phyloP scores from a whole-genome alignment of 2,888 invertebrate species.

The Hylaea fasciaria region DNA sequence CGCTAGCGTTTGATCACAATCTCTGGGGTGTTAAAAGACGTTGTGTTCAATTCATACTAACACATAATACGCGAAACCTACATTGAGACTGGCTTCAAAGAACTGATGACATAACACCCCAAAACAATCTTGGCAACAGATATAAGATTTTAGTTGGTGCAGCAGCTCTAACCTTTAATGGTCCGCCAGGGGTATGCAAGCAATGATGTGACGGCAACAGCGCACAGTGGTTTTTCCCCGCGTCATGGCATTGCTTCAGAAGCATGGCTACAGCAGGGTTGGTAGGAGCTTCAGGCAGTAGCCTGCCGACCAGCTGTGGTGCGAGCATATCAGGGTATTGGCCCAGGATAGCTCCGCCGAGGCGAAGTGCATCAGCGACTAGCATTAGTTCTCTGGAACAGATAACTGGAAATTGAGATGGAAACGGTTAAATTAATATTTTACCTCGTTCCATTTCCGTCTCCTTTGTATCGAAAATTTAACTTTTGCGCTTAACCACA shows the following conservation, averaged over 20 bases:
- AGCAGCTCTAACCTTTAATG: slow-evolving; percentile 90
- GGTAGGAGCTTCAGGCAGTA: slow-evolving; percentile 91
- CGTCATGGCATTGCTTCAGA: slow-evolving; percentile 94
- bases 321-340: slow-evolving; percentile 98
- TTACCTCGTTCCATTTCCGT: too few relatives aligned
- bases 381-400: slow-evolving; percentile 91
- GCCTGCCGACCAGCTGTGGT: slow-evolving; percentile 95
- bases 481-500: too few relatives aligned
- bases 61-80: too few relatives aligned
- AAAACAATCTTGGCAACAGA: too few relatives aligned
- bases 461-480: too few relatives aligned
- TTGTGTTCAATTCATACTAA: too few relatives aligned
- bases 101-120: too few relatives aligned
- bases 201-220: slow-evolving; percentile 97
- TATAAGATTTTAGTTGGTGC: too few relatives aligned
- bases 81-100: too few relatives aligned
- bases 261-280: slow-evolving; percentile 93
- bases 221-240: slow-evolving; percentile 95
- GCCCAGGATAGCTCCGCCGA: slow-evolving; percentile 97
- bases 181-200: slow-evolving; percentile 99
- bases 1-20: too few relatives aligned
- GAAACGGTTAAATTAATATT: too few relatives aligned
- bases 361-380: slow-evolving; percentile 95
- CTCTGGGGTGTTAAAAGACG: too few relatives aligned
- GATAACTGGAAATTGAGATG: not conserved